These are phyloP conservation scores for Eurytoma adleriae DNA, from an alignment of 2,888 invertebrate species.

Conservation along the genomic window DNA sequence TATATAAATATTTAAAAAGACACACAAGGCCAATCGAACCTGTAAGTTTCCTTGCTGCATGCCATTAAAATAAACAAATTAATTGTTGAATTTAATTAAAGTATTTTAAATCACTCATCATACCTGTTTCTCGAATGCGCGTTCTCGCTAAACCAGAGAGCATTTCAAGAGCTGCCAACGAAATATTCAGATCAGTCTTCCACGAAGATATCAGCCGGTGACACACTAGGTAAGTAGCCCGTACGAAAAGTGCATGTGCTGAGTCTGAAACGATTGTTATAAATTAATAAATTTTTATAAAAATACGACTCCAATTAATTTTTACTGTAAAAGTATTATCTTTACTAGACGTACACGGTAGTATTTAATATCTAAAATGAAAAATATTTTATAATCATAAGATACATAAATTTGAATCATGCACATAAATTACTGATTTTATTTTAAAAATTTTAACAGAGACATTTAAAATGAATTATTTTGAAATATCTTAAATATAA, in stretches of 20 bases:
- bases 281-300: too few relatives aligned
- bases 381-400: too few relatives aligned
- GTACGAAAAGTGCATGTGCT: constrained; percentile 91
- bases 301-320: too few relatives aligned
- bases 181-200: constrained; percentile 96
- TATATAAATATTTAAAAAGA: not conserved
- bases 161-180: constrained; percentile 94
- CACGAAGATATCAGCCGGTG: constrained; percentile 96
- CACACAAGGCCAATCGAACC: constrained; percentile 69
- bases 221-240: constrained; percentile 95
- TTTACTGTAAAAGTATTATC: too few relatives aligned
- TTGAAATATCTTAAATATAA: not conserved
- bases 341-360: too few relatives aligned
- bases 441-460: too few relatives aligned
- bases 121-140: constrained; percentile 93
- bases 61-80: constrained; percentile 58
- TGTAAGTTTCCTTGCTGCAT: constrained; percentile 79
- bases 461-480: too few relatives aligned
- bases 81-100: not conserved
- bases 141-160: constrained; percentile 93
- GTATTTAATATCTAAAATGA: too few relatives aligned
- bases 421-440: too few relatives aligned
- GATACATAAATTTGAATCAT: too few relatives aligned
- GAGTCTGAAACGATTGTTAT: constrained; percentile 80
- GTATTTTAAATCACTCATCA: constrained; percentile 59